These are phyloP conservation scores for Albula glossodonta DNA, from an alignment of 2,113 vertebrate genomes.

Conservation along the genomic window DNA sequence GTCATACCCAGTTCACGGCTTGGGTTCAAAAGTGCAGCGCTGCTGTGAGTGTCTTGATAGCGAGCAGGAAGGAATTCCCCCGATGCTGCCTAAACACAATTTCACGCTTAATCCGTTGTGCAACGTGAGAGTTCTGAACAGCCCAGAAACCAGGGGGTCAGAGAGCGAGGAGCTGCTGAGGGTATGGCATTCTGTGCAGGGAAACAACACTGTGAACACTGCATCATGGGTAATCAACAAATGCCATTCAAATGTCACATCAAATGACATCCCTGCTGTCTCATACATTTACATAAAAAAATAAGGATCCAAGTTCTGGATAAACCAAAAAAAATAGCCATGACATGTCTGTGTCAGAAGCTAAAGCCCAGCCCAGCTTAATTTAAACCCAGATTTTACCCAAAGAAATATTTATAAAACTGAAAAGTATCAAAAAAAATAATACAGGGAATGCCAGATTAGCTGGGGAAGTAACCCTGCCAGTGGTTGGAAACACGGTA, in stretches of 20 bases:
- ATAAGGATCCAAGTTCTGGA: too few species aligned
- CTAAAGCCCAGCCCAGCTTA: too few species aligned
- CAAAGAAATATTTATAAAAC: too few species aligned
- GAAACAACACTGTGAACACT: background rate
- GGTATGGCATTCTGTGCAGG: background rate
- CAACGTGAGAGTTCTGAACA: constrained; percentile 37
- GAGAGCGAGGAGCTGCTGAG: constrained; percentile 40
- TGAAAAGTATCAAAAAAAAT: too few species aligned
- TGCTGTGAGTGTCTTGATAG: background rate
- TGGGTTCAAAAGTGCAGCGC: background rate
- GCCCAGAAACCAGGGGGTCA: constrained; percentile 50
- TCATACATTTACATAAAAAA: too few species aligned
- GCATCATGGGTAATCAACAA: background rate
- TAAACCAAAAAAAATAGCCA: too few species aligned
- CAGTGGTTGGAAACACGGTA: too few species aligned
- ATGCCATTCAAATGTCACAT: background rate
- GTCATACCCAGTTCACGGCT: background rate
- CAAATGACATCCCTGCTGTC: background rate
- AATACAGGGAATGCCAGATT: too few species aligned
- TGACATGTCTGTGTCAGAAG: too few species aligned
- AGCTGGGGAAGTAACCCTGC: too few species aligned
- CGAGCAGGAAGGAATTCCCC: background rate
- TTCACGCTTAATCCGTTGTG: constrained; percentile 48
- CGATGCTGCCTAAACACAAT: constrained; percentile 36
- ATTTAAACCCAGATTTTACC: too few species aligned